Evolutionary conservation across 2,797 vertebrate species (phyloP), one percentile per base, ranked within the genome.

Genomic region (Dicrostonyx torquatus): DNA sequence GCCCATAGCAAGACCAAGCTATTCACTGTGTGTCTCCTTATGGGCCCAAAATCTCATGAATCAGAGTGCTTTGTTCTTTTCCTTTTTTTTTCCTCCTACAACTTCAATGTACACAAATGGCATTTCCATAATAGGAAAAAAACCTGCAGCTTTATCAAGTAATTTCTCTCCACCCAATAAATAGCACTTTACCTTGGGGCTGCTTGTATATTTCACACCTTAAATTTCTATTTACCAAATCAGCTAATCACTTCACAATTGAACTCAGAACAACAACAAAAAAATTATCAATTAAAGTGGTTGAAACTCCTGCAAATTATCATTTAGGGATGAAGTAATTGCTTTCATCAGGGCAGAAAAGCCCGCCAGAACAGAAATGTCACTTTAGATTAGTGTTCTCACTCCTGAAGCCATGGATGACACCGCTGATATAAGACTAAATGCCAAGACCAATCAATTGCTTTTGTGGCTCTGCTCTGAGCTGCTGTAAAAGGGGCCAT

Each of bases 381-480:
- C 99, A 99, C 99, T 99, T 99, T 99, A 99, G 99, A 99, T 99
- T 99, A 99, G 99, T 99, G 98, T 98, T 98, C 99, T 98, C 99
- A 99, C 98, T 99, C 99, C 99, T 99, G 99, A 99, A 99, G 99
- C 98, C 98, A 99, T 99, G 98, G 99, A 99, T 99, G 99, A 99
- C 99, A 99, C 99, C 98, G 97, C 98, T 98, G 98, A 99, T 99
- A 98, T 98, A 99, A 99, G 99, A 99, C 98, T 98, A 99, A 99
- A 99, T 99, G 99, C 99, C 99, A 99, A 99, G 99, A 99, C 99
- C 99, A 99, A 99, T 99, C 99, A 99, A 99, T 99, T 99, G 98
- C 99, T 99, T 99, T 99, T 99, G 99, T 99, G 98, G 98, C 98
- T 99, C 98, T 98, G 98, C 98, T 98, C 98, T 98, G 98, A 98